Percentiles rank a stretch among this genome's conserved stretches.
These are phyloP conservation scores for Idris sp. DNA, from an alignment of 1,140 invertebrate species.

Conservation along the genomic window DNA sequence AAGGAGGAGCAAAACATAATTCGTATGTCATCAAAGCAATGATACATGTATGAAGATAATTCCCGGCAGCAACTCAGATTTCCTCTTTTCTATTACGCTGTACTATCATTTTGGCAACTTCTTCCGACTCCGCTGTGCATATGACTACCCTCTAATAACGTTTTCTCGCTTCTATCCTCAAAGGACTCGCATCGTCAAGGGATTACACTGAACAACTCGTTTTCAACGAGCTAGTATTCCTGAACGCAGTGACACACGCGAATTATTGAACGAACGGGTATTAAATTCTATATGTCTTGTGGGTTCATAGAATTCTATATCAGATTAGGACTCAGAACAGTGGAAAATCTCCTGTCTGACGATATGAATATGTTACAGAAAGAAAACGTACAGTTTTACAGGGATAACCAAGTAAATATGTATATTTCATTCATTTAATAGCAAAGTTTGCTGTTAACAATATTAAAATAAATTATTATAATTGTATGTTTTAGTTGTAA, in stretches of 20 bases:
- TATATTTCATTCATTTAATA: constrained; percentile 10
- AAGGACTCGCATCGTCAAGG: constrained; percentile 69
- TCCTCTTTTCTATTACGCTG: constrained; percentile 53
- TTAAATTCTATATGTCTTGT: constrained; percentile 70
- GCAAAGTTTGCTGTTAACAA: neutral
- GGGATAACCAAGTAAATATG: constrained; percentile 10
- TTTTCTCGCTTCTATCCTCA: constrained; percentile 68
- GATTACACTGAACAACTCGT: constrained; percentile 73
- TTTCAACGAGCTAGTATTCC: constrained; percentile 73
- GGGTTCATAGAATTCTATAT: constrained; percentile 63
- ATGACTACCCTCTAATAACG: constrained; percentile 60
- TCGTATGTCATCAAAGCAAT: constrained; percentile 42
- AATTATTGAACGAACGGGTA: constrained; percentile 74
- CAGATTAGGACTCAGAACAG: constrained; percentile 62
- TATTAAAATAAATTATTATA: neutral
- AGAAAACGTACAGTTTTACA: constrained; percentile 36
- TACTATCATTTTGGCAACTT: constrained; percentile 52
- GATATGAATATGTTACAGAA: constrained; percentile 53
- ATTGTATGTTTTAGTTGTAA: too few relatives aligned
- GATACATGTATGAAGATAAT: constrained; percentile 48
- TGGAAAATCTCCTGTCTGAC: constrained; percentile 56
- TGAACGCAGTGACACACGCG: constrained; percentile 65
- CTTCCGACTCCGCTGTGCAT: constrained; percentile 58
- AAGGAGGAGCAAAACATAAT: constrained; percentile 6
- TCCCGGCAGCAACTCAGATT: constrained; percentile 26